These are phyloP conservation scores for Mallotus villosus DNA, from an alignment of 2,797 vertebrate genomes.

Conservation along the genomic window DNA sequence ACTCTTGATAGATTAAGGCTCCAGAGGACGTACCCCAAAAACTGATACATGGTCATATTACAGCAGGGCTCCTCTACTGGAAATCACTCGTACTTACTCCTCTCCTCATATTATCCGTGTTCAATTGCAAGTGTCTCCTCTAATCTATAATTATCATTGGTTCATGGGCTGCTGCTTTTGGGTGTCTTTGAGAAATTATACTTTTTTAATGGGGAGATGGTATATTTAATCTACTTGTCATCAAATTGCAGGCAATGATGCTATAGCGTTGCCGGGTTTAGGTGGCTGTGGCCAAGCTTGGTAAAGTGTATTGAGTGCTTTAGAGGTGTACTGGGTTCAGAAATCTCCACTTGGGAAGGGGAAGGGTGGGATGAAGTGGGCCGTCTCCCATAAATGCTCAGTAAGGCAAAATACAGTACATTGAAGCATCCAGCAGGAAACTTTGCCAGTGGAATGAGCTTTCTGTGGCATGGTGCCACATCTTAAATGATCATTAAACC, in stretches of 20 bases:
- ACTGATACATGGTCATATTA: constrained; percentile 7
- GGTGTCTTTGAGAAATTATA: not conserved
- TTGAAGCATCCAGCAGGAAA: not conserved
- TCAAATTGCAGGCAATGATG: not conserved
- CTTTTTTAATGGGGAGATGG: not conserved
- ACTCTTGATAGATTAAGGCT: not conserved
- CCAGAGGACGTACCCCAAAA: constrained; percentile 12
- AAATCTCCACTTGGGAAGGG: not conserved
- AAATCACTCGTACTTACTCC: not conserved
- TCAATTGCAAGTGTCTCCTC: too few species aligned
- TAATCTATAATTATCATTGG: not conserved
- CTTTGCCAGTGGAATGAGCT: not conserved
- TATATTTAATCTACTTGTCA: not conserved
- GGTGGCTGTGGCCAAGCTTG: not conserved
- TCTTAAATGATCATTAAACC: too few species aligned
- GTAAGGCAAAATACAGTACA: not conserved
- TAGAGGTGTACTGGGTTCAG: not conserved
- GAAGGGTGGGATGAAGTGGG: not conserved
- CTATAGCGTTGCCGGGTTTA: not conserved
- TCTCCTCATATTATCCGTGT: not conserved
- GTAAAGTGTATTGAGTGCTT: not conserved
- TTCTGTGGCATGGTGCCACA: not conserved
- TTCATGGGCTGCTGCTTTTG: not conserved
- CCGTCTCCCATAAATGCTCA: too few species aligned
- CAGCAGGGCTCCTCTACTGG: not conserved